These are phyloP conservation scores for Crotalus horridus DNA, from an alignment of 2,113 vertebrate species.

Conservation along the genomic window DNA sequence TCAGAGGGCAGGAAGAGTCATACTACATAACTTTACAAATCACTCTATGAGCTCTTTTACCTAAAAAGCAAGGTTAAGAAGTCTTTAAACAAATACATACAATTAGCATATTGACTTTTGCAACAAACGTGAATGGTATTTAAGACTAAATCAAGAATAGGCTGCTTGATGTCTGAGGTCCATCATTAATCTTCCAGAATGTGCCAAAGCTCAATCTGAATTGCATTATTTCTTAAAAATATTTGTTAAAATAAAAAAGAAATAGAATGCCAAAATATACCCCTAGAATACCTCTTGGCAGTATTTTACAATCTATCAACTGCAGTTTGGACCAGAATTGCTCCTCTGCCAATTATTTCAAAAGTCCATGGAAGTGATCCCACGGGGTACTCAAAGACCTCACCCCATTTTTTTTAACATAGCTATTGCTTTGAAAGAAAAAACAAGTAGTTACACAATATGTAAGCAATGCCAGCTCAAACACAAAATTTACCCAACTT, in stretches of 20 bases:
- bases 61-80: not conserved
- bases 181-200: not conserved
- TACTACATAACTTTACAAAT: not conserved
- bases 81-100: not conserved
- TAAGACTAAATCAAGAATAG: not conserved
- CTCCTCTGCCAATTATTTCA: not conserved
- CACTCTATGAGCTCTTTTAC: not conserved
- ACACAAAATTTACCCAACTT: constrained; percentile 47
- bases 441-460: constrained; percentile 52
- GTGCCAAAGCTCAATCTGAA: not conserved
- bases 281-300: not conserved
- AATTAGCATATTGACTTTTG: not conserved
- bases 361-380: not conserved
- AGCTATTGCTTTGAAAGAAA: constrained; percentile 42
- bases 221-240: not conserved
- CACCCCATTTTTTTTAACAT: constrained; percentile 21
- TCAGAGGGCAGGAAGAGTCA: not conserved
- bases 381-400: not conserved
- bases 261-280: not conserved
- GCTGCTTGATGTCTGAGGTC: not conserved
- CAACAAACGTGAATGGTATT: not conserved
- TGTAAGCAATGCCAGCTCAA: constrained; percentile 39
- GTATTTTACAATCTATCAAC: not conserved
- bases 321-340: not conserved
- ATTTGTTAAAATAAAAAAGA: not conserved